phyloP scores from a whole-genome alignment of 2,888 invertebrate species.

The Silvanus unidentatus region DNA sequence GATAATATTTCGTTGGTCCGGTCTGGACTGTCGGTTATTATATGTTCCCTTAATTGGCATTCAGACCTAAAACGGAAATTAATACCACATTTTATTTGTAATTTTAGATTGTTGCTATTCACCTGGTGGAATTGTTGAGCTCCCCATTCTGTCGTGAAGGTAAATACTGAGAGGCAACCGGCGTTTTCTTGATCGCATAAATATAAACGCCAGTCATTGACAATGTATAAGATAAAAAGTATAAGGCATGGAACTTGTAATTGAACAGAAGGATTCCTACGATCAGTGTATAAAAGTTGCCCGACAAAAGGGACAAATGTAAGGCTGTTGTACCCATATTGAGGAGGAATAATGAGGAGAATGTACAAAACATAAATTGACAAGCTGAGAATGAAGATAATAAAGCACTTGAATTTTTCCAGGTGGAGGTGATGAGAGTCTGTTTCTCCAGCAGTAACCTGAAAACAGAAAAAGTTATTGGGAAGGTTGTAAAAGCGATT shows the following conservation, averaged over 20 bases:
- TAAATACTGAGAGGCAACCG: slow-evolving; percentile 45
- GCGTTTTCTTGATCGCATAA: slow-evolving; percentile 58
- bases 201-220: slow-evolving; percentile 69
- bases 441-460: slow-evolving; percentile 62
- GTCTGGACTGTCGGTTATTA: slow-evolving; percentile 41
- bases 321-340: slow-evolving; percentile 76
- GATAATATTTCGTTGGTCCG: slow-evolving; percentile 44
- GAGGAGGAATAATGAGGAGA: slow-evolving; percentile 68
- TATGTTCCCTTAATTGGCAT: slow-evolving; percentile 41
- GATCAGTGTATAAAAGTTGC: slow-evolving; percentile 79
- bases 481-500: too few relatives aligned
- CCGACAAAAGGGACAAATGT: slow-evolving; percentile 74
- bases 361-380: slow-evolving; percentile 70
- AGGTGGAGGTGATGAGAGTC: slow-evolving; percentile 61
- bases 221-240: slow-evolving; percentile 72
- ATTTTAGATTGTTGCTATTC: slow-evolving; percentile 3
- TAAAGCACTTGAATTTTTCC: slow-evolving; percentile 57
- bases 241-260: slow-evolving; percentile 78
- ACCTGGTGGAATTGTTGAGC: slow-evolving; percentile 40
- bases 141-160: slow-evolving; percentile 31
- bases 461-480: too few relatives aligned
- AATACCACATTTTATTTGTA: slow-evolving; percentile 1
- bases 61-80: slow-evolving; percentile 29
- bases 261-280: slow-evolving; percentile 74
- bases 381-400: slow-evolving; percentile 54